Conservation (phyloP, 1,140 invertebrate genomes). For the Magallana gigas region DNA sequence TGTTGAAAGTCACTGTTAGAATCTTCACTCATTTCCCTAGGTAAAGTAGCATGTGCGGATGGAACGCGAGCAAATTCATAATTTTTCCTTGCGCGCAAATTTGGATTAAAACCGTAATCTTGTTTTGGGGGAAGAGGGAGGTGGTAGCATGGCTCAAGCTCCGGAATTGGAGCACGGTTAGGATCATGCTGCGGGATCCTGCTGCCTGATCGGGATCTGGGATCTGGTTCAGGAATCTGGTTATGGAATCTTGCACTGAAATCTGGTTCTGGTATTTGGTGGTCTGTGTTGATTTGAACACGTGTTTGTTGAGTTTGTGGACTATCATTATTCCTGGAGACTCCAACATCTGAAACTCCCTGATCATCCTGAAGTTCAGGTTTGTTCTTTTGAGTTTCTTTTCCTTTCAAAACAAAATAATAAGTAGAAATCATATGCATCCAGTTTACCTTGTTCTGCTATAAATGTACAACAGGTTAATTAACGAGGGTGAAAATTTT, state of each 20-base stretch:
- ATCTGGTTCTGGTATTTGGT: neutral
- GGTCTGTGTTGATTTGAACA: neutral
- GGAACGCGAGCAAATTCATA: slow-evolving; percentile 66
- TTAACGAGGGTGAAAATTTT: too few species aligned
- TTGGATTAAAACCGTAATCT: neutral
- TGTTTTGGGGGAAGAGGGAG: slow-evolving; percentile 62
- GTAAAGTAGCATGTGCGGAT: slow-evolving; percentile 66
- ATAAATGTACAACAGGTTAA: too few species aligned
- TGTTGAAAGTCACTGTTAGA: neutral
- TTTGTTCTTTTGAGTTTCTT: slow-evolving; percentile 3
- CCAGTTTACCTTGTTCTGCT: too few species aligned
- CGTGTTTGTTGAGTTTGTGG: neutral
- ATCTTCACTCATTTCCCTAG: slow-evolving; percentile 58
- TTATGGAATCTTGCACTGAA: neutral
- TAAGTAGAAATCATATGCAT: too few species aligned
- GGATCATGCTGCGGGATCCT: neutral
- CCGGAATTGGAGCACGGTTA: neutral
- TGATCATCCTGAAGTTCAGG: too few species aligned
- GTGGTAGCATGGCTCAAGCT: slow-evolving; percentile 34
- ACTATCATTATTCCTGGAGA: neutral
- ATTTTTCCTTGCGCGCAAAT: neutral
- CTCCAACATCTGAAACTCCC: too few species aligned
- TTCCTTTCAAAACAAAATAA: neutral
- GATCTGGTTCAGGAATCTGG: neutral
- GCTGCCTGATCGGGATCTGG: neutral